Evolutionary conservation across 1,140 invertebrate genomes (phyloP), one percentile per base, ranked within the genome.

Genomic region (Trinorchestia longiramus): DNA sequence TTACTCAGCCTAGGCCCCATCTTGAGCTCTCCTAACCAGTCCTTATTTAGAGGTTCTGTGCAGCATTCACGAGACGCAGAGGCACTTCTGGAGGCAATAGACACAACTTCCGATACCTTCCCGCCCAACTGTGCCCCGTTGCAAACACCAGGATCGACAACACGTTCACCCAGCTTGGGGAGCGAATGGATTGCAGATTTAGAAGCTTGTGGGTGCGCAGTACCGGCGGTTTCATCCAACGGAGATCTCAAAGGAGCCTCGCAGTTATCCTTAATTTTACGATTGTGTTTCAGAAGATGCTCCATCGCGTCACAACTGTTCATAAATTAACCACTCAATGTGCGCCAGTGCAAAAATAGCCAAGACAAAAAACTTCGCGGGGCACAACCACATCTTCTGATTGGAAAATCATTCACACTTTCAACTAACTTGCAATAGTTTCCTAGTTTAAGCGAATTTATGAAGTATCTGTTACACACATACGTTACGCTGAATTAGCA

Each of bases 101-200:
- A 28, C 15, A 23, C 62, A 77, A 77, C 62, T 15, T 77, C 11
- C 62, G 28, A 15, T 3, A 36, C 62, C 62, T 36, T 43, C 36
- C 88, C 44, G 36, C 92, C 92, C 92, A 94, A 94, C 92, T 94
- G 92, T 6, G 92, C 92, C 43, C 44, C 92, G 44, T 44, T 94
- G 92, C 92, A 94, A 44, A 45, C 92, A 94, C 40, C 92, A 94
- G 92, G 92, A 94, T 94, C 92, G 44, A 47, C 43, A 94, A 94
- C 92, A n/a, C 92, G 43, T 94, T 94, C 44, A 90, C 92, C 43
- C 92, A 47, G 43, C 44, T 42, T 43, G 43, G 28, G 43, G 44
- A 43, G 92, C 92, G 44, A 94, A 94, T 94, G 92, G 44, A 44
- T 94, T 47, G 43, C 92, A 94, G 92, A 94, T 94, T 94, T 94